Evolutionary conservation across 2,888 invertebrate species (phyloP).

Genomic region (Tipula unca): DNA sequence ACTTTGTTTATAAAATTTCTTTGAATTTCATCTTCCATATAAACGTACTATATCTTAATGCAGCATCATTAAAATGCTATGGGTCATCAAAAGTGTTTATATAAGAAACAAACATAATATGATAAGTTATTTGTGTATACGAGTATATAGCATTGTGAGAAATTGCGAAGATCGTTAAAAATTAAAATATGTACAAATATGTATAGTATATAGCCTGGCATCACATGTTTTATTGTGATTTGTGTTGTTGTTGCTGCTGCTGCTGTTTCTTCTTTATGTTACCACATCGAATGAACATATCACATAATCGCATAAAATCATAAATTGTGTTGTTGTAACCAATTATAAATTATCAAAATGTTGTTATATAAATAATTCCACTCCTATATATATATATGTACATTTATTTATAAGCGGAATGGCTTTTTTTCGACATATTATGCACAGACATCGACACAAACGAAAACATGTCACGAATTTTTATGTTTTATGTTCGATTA

Average conservation of each 20-base stretch:
- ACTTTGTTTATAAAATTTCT: neutral
- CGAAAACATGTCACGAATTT: neutral
- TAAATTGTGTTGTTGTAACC: neutral
- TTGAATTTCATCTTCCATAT: neutral
- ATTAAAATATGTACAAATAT: neutral
- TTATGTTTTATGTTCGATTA: neutral
- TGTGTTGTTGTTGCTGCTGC: neutral
- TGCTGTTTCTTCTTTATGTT: too few species aligned
- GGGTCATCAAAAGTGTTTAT: neutral
- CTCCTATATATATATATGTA: too few species aligned
- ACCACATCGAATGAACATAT: neutral
- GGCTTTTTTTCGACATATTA: neutral
- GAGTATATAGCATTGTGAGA: neutral
- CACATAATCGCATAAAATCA: neutral
- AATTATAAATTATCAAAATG: neutral
- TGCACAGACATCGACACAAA: neutral
- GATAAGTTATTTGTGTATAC: too few species aligned
- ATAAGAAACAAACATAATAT: neutral
- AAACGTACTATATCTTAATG: neutral
- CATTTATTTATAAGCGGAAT: neutral
- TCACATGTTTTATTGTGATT: neutral
- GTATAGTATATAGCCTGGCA: neutral
- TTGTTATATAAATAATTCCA: neutral
- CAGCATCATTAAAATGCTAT: neutral
- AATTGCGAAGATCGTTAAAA: neutral